Evolutionary conservation across 1,140 invertebrate genomes (phyloP), one percentile per base, ranked within the genome.

Genomic region (Acromyrmex charruanus): DNA sequence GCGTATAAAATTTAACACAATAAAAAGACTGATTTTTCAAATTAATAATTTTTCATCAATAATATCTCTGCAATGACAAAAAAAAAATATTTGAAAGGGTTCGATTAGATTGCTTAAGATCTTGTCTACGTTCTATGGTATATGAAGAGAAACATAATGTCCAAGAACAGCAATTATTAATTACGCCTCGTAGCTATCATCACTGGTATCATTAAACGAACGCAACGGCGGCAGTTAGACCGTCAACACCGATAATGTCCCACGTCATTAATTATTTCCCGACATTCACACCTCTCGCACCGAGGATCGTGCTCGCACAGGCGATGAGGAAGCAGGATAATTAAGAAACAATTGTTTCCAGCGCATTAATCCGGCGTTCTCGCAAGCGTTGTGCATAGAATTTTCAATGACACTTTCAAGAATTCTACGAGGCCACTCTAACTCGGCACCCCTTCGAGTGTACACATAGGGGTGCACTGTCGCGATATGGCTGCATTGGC

Each of bases 401-500:
- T 75, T 85, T 86, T 88, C 88, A 68, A 87, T 81, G 63, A 85
- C 68, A 69, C 87, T 90, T 75, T 81, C 44, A 59, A 89, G 79
- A 53, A 72, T 69, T 55, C 85, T 90, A 66, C 55, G 66, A 89
- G 77, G 21, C 39, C 53, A 82, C 90, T 85, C 88, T 39, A 86
- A 87, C 87, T 77, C 79, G 49, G n/a, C 86, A 66, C 39, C 65
- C 88, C 85, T 71, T 88, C 74, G 68, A 86, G 55, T 68, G 51
- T 55, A 53, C 81, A 92, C 10, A 12, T 91, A 89, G 89, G 90
- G 91, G 91, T 66, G 84, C 74, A 87, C 87, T 92, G 89, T 91
- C 85, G 86, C 87, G 85, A 81, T 69, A 90, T 65, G 51, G 35
- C 74, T 65, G 75, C 88, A 75, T 89, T 88, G 89, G 58, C 63